Conservation (phyloP, 2,797 vertebrate species). For the Antrozous pallidus region DNA sequence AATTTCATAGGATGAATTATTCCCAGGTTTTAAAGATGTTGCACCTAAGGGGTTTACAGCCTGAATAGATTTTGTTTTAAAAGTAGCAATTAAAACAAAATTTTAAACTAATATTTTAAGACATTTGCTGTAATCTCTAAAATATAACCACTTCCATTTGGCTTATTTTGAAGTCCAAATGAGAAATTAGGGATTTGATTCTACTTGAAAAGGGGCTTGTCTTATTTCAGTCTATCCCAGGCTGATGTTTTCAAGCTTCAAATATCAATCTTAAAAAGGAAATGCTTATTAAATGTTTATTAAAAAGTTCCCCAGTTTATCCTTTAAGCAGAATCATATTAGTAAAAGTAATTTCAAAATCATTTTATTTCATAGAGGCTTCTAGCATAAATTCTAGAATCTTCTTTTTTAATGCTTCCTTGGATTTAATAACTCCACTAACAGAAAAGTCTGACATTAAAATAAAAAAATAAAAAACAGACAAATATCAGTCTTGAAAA, state of each 20-base stretch:
- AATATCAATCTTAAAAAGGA: constrained; percentile 21
- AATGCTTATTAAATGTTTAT: constrained; percentile 15
- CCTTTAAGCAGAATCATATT: not conserved
- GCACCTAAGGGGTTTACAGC: not conserved
- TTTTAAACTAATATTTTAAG: constrained; percentile 37
- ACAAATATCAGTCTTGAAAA: not conserved
- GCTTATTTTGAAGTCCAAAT: not conserved
- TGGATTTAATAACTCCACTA: not conserved
- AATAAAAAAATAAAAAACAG: not conserved
- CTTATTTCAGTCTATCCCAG: not conserved
- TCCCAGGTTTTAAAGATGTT: not conserved
- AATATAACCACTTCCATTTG: not conserved
- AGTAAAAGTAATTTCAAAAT: not conserved
- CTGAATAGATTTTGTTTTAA: constrained; percentile 41
- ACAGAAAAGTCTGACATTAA: not conserved
- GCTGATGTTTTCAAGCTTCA: constrained; percentile 10
- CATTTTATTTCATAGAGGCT: not conserved
- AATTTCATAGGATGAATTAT: constrained; percentile 53
- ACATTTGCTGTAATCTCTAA: not conserved
- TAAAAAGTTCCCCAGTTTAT: not conserved
- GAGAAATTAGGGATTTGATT: not conserved
- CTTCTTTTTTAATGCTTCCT: not conserved
- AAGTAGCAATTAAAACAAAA: constrained; percentile 7
- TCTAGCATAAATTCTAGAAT: not conserved
- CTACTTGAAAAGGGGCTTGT: constrained; percentile 4